Base-by-base conservation (phyloP, 2,888 invertebrate species). In the Polyommatus icarus region DNA sequence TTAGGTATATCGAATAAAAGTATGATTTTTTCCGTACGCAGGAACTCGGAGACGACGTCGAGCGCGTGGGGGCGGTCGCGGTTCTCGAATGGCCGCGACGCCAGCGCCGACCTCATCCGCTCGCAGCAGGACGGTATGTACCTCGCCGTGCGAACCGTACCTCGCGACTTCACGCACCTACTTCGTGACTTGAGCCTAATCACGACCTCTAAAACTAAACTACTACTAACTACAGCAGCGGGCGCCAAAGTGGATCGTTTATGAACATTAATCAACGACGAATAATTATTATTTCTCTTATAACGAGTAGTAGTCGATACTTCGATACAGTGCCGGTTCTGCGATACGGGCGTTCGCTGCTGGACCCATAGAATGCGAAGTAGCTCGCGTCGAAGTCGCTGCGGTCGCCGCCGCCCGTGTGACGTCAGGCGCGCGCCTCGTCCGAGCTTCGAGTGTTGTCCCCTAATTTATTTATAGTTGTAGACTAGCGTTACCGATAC, bases 21-120 rank as follows among this genome's bases (percentile, higher is more conserved):
- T 59, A 20, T 8, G 6, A 59, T 7, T 5, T 24, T 24, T 72
- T 40, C 0, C 71, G 32, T 77, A n/a, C 50, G 18, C 83, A 91
- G 91, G 79, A 89, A 86, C 79, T 84, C 87, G 0, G 87, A 88
- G 6, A 84, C 85, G 36, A 40, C 82, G 0, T 57, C 85, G 5
- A 76, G 85, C 6, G 81, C 90, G 0, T 94, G 94, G 94, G 94
- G 93, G 0, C 82, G 90, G 0, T 84, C 93, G 0, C 82, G 93
- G 20, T 93, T 94, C 86, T 93, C 92, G 3, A 92, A 93, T 83
- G 93, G 94, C 0, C 83, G 94, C 0, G 94, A 94, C 76, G 82
- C 91, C 75, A 94, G 93, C 82, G 78, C 89, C 0, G 94, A 94
- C 76, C 94, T 94, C 82, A 91, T 94, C 18, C 79, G 83, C 3